These are phyloP conservation scores for Brachystomella parvula DNA, from an alignment of 1,140 invertebrate species.

Conservation along the genomic window DNA sequence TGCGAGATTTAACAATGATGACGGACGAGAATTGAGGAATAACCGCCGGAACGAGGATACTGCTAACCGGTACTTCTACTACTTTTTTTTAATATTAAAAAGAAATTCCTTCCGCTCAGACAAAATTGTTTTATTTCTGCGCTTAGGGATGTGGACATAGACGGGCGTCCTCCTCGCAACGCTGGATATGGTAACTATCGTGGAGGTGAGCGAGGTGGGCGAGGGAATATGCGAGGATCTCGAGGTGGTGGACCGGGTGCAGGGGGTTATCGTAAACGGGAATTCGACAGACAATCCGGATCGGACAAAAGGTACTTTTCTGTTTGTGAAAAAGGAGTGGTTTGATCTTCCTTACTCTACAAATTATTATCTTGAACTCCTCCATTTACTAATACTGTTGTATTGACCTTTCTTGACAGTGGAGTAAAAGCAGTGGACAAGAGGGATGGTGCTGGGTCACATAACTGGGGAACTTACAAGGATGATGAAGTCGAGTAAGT, in stretches of 20 bases:
- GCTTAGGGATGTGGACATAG: slow-evolving; percentile 36
- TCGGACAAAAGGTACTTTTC: slow-evolving; percentile 77
- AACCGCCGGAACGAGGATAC: slow-evolving; percentile 64
- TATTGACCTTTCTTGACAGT: slow-evolving; percentile 46
- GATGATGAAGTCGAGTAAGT: slow-evolving; percentile 77
- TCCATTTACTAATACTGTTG: background rate
- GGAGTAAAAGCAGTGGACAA: slow-evolving; percentile 90
- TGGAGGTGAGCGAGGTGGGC: slow-evolving; percentile 38
- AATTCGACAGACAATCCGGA: slow-evolving; percentile 90
- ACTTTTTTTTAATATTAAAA: no score
- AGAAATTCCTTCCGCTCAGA: background rate
- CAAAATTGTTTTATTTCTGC: slow-evolving; percentile 1
- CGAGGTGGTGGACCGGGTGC: slow-evolving; percentile 47
- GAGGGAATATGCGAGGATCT: slow-evolving; percentile 43
- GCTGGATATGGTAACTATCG: slow-evolving; percentile 39
- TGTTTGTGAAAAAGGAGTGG: slow-evolving; percentile 8
- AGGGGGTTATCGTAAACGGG: slow-evolving; percentile 69
- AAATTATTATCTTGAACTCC: background rate
- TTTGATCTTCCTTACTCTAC: background rate
- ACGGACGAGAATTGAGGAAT: slow-evolving; percentile 58
- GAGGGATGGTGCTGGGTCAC: slow-evolving; percentile 82
- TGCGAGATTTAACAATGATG: slow-evolving; percentile 51
- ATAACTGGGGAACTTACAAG: slow-evolving; percentile 90
- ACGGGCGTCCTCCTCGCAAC: slow-evolving; percentile 37
- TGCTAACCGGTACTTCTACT: slow-evolving; percentile 40